These are phyloP conservation scores for Scaptomyza tumidula DNA, from an alignment of 2,888 invertebrate genomes.

Conservation along the genomic window DNA sequence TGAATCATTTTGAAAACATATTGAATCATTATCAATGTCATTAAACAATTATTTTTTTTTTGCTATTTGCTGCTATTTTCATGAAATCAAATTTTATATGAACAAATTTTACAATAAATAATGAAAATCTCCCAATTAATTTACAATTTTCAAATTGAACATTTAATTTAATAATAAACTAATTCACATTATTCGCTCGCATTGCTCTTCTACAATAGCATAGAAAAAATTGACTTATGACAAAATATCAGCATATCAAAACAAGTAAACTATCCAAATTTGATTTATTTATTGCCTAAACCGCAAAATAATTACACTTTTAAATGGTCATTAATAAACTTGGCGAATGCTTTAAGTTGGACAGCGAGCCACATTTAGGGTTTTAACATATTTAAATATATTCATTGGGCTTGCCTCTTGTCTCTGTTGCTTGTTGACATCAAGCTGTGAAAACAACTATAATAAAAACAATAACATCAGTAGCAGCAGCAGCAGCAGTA, in stretches of 20 bases:
- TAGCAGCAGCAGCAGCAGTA: slow-evolving; percentile 62
- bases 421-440: slow-evolving; percentile 62
- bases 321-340: slow-evolving; percentile 22
- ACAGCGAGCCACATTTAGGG: slow-evolving; percentile 30
- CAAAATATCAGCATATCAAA: not conserved
- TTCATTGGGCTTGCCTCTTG: slow-evolving; percentile 54
- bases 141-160: not conserved
- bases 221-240: not conserved
- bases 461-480: slow-evolving; percentile 65
- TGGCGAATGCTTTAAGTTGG: slow-evolving; percentile 20
- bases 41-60: not conserved
- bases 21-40: not conserved
- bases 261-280: not conserved
- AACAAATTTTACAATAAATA: not conserved
- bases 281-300: not conserved
- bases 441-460: slow-evolving; percentile 57
- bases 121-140: not conserved
- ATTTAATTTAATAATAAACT: not conserved
- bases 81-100: too few species aligned
- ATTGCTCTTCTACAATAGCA: too few species aligned
- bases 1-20: too few species aligned
- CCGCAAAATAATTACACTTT: slow-evolving; percentile 17
- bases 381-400: slow-evolving; percentile 65
- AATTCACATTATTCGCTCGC: not conserved
- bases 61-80: too few species aligned